phyloP scores from a whole-genome alignment of 2,797 vertebrate genomes.

The Labroides dimidiatus region DNA sequence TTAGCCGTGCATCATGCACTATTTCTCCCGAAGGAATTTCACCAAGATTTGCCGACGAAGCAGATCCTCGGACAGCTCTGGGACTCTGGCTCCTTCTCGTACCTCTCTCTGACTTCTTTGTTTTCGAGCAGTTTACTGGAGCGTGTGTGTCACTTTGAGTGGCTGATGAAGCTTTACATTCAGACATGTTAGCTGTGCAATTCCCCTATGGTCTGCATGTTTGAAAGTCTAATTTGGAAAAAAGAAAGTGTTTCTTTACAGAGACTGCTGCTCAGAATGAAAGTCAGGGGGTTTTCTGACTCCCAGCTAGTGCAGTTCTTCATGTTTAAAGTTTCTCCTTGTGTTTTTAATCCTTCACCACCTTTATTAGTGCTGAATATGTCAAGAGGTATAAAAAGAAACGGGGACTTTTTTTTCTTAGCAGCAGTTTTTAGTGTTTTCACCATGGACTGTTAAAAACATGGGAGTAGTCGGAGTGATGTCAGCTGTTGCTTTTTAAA shows the following conservation, averaged over 20 bases:
- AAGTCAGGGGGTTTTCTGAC: not conserved
- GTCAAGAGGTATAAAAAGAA: not conserved
- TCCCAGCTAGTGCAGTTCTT: conserved; percentile 3
- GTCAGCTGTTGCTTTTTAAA: no score
- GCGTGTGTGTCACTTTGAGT: conserved; percentile 20
- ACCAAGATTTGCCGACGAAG: conserved; percentile 45
- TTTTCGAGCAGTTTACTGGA: conserved; percentile 33
- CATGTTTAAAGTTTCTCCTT: conserved; percentile 8
- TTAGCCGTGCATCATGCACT: conserved; percentile 15
- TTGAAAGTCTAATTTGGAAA: conserved; percentile 9
- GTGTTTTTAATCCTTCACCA: conserved; percentile 1
- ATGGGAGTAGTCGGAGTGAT: no score
- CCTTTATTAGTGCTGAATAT: not conserved
- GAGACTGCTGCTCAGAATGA: conserved; percentile 40
- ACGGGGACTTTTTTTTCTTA: not conserved
- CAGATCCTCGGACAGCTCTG: conserved; percentile 47
- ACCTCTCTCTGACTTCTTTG: conserved; percentile 10
- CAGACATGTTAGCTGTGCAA: conserved; percentile 11
- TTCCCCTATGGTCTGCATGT: conserved; percentile 5
- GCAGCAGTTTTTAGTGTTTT: conserved; percentile 6
- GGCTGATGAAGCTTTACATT: conserved; percentile 36
- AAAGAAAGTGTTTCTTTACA: not conserved
- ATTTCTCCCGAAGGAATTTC: conserved; percentile 25
- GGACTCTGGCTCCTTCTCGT: conserved; percentile 27
- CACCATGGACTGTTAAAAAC: not conserved